Conservation (phyloP, 2,888 invertebrate species). For the Tetragnatha montana region DNA sequence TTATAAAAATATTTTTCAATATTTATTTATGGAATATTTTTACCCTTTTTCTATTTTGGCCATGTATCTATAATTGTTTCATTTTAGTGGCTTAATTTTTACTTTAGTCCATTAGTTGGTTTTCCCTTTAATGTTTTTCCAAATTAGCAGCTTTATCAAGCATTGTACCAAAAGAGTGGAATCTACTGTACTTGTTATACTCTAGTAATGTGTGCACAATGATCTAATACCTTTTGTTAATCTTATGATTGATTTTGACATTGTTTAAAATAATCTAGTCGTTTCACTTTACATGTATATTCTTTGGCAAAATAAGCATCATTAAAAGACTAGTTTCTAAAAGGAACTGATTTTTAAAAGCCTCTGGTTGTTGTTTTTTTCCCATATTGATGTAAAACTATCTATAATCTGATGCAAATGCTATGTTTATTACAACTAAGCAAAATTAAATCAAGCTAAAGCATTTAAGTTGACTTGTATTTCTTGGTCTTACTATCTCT, state of each 20-base stretch:
- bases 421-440: no score
- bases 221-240: not conserved
- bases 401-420: no score
- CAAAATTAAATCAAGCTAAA: no score
- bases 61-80: no score
- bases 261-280: slow-evolving; percentile 38
- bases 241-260: not conserved
- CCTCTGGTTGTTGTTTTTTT: no score
- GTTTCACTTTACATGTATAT: slow-evolving; percentile 25
- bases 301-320: slow-evolving; percentile 5
- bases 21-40: no score
- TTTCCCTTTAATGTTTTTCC: not conserved
- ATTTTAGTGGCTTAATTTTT: no score
- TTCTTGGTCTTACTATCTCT: no score
- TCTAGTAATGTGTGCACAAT: not conserved
- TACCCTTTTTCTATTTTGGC: no score
- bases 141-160: not conserved
- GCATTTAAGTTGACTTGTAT: no score
- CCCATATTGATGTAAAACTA: no score
- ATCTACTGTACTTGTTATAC: not conserved
- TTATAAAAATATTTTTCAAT: no score
- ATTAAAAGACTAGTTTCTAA: not conserved
- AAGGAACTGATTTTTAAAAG: not conserved
- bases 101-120: not conserved
- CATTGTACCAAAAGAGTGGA: not conserved